Conservation (phyloP, 2,888 invertebrate species). For the Chelonus formosanus region DNA sequence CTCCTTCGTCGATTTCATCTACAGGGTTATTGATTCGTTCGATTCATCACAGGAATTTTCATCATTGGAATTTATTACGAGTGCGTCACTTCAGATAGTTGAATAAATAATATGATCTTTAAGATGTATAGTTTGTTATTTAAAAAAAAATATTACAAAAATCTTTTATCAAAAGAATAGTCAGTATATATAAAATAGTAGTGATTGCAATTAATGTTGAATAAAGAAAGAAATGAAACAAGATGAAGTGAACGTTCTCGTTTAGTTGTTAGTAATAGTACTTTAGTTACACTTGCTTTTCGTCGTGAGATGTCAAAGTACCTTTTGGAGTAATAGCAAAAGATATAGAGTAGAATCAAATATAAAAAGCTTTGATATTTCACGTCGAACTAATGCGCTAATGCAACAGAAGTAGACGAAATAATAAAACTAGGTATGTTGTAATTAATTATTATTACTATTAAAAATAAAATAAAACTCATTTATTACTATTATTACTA, state of each 20-base stretch:
- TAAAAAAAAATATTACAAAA: too few species aligned
- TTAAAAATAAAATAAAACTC: not conserved
- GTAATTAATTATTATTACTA: not conserved
- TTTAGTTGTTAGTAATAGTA: conserved; percentile 26
- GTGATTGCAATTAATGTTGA: too few species aligned
- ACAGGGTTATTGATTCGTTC: conserved; percentile 23
- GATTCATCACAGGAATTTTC: conserved; percentile 32
- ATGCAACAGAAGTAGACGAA: conserved; percentile 17
- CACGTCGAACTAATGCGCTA: conserved; percentile 20
- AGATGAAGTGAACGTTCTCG: conserved; percentile 9
- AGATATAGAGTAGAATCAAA: not conserved
- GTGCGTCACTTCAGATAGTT: conserved; percentile 21
- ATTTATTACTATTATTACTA: not conserved
- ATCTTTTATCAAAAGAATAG: too few species aligned
- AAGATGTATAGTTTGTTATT: too few species aligned
- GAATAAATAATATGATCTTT: not conserved
- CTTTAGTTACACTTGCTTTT: conserved; percentile 29
- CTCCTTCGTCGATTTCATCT: conserved; percentile 27
- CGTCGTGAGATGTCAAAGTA: conserved; percentile 17
- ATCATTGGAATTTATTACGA: conserved; percentile 27
- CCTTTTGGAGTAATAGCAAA: too few species aligned
- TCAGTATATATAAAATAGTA: too few species aligned
- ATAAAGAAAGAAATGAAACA: not conserved
- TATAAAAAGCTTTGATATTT: conserved; percentile 11
- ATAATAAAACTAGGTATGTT: conserved; percentile 4